phyloP scores from a whole-genome alignment of 2,888 invertebrate genomes.

The Eupithecia dodoneata region DNA sequence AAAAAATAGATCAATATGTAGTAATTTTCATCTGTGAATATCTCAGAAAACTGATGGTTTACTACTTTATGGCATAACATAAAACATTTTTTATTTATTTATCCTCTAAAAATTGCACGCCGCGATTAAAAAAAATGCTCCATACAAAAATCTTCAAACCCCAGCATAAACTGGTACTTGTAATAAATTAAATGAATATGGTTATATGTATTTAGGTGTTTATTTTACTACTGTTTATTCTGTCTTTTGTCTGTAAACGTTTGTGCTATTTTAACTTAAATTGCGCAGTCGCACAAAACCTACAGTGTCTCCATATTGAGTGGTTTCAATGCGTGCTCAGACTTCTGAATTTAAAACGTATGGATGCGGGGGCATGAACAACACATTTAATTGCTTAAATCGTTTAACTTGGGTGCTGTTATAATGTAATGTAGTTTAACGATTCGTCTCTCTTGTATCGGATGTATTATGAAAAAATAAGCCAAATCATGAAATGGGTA shows the following conservation, averaged over 20 bases:
- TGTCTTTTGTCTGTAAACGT: not conserved
- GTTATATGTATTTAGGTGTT: not conserved
- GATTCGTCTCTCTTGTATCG: slow-evolving; percentile 75
- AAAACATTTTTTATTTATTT: too few species aligned
- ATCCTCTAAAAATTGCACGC: too few species aligned
- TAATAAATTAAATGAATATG: not conserved
- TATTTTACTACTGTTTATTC: not conserved
- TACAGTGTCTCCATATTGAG: not conserved
- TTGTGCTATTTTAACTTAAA: not conserved
- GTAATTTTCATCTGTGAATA: too few species aligned
- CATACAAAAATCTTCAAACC: too few species aligned
- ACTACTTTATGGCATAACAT: too few species aligned
- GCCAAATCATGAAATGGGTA: slow-evolving; percentile 82
- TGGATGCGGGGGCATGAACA: not conserved
- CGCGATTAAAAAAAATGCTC: too few species aligned
- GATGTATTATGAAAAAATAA: slow-evolving; percentile 69
- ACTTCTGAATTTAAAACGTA: not conserved
- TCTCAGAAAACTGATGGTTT: too few species aligned
- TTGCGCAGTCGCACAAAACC: not conserved
- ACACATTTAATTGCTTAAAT: not conserved
- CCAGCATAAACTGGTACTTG: not conserved
- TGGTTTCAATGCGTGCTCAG: not conserved
- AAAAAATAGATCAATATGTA: too few species aligned
- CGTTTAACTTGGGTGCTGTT: slow-evolving; percentile 79
- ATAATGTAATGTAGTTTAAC: slow-evolving; percentile 77